Conservation (phyloP, 2,797 vertebrate species). For the Jordanella pulchra region DNA sequence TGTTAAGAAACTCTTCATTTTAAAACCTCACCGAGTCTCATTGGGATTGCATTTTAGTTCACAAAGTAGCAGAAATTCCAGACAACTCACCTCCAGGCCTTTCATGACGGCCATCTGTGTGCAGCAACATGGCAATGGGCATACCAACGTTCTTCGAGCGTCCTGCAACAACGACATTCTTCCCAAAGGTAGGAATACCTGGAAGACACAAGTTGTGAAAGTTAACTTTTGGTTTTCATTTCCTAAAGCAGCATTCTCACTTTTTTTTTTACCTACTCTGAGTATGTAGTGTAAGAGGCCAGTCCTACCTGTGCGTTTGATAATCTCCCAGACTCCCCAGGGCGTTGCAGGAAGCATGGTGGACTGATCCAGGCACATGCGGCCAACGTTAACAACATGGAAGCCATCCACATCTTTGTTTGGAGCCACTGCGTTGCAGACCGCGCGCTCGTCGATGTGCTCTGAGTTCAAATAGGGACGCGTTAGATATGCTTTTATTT, state of each 20-base stretch:
- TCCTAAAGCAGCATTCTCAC: background rate
- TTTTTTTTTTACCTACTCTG: too few species aligned
- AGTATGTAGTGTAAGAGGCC: background rate
- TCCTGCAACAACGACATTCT: constrained; percentile 95
- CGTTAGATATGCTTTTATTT: background rate
- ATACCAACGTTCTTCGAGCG: constrained; percentile 98
- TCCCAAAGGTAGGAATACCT: constrained; percentile 95
- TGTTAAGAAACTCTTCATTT: background rate
- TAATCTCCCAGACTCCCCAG: constrained; percentile 96
- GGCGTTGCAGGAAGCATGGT: constrained; percentile 97
- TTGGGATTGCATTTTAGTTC: background rate
- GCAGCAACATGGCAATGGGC: constrained; percentile 97
- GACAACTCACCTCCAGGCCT: constrained; percentile 88
- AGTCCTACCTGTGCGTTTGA: constrained; percentile 89
- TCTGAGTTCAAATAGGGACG: constrained; percentile 69
- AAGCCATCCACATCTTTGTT: constrained; percentile 97
- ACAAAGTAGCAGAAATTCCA: too few species aligned
- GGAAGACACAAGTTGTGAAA: fast-evolving
- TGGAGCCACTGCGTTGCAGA: constrained; percentile 93
- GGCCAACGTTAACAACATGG: constrained; percentile 93
- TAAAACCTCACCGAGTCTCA: background rate
- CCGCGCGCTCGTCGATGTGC: constrained; percentile 89
- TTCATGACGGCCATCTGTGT: constrained; percentile 92
- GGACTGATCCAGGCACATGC: constrained; percentile 95
- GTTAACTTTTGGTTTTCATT: background rate